These are phyloP conservation scores for Orchesella flavescens DNA, from an alignment of 2,888 invertebrate species.

Conservation along the genomic window DNA sequence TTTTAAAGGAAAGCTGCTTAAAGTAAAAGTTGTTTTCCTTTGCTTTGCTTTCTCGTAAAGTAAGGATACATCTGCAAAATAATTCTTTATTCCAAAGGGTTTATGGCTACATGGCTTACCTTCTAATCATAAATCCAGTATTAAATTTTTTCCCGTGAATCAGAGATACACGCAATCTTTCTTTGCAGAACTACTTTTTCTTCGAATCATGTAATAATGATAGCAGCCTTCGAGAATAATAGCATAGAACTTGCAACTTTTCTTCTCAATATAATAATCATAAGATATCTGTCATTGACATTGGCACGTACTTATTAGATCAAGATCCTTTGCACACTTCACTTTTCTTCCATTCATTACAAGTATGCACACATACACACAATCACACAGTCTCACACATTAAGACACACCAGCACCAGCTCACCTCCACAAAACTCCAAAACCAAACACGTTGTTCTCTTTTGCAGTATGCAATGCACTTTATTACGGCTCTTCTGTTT, in stretches of 20 bases:
- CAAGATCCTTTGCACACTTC: slow-evolving; percentile 22
- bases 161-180: too few species aligned
- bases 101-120: neutral
- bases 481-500: too few species aligned
- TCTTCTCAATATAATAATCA: slow-evolving; percentile 8
- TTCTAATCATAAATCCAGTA: neutral
- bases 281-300: slow-evolving; percentile 50
- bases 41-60: too few species aligned
- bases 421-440: too few species aligned
- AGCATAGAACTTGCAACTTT: neutral
- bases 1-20: too few species aligned
- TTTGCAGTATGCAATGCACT: too few species aligned
- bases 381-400: neutral
- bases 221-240: too few species aligned
- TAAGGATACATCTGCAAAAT: too few species aligned
- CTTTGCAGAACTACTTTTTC: neutral
- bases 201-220: neutral
- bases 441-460: too few species aligned
- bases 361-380: neutral
- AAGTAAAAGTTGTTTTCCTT: too few species aligned
- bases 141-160: neutral
- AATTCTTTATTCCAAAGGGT: too few species aligned
- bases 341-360: slow-evolving; percentile 5
- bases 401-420: neutral
- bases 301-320: slow-evolving; percentile 44